These are phyloP conservation scores for Coluber constrictor DNA, from an alignment of 2,797 vertebrate genomes.

Conservation along the genomic window DNA sequence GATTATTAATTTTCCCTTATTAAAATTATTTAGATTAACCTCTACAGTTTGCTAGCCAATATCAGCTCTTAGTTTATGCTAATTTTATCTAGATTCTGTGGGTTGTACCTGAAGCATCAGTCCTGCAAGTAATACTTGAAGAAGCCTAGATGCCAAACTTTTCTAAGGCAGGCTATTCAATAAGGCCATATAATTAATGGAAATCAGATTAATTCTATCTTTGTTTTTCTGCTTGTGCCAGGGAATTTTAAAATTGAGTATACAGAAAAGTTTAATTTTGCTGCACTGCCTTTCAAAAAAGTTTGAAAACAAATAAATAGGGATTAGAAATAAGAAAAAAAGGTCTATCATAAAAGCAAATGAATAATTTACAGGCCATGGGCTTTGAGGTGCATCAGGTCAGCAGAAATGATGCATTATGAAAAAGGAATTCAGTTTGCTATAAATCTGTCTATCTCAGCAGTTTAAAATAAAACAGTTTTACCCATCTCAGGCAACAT, in stretches of 20 bases:
- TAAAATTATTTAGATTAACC: not conserved
- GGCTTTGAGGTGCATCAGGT: conserved; percentile 68
- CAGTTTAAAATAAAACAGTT: conserved; percentile 75
- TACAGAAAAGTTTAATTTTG: not conserved
- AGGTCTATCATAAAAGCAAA: conserved; percentile 44
- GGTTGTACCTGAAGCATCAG: not conserved
- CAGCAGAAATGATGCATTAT: conserved; percentile 74
- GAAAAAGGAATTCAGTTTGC: conserved; percentile 70
- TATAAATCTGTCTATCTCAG: conserved; percentile 72
- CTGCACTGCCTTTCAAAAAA: conserved; percentile 25
- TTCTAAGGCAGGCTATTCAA: not conserved
- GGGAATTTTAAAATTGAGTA: not conserved
- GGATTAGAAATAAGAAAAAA: conserved; percentile 54
- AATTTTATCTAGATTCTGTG: not conserved
- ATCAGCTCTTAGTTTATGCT: not conserved
- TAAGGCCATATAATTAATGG: not conserved
- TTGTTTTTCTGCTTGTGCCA: not conserved
- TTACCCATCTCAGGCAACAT: conserved; percentile 70
- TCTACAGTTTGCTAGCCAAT: not conserved
- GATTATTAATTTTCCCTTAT: not conserved
- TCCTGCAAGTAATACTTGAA: not conserved
- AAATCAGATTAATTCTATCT: not conserved
- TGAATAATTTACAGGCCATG: conserved; percentile 70
- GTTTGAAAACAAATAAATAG: conserved; percentile 30
- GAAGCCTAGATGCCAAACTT: not conserved